Conservation (phyloP, 2,888 invertebrate species). For the Drosophila silvestris region DNA sequence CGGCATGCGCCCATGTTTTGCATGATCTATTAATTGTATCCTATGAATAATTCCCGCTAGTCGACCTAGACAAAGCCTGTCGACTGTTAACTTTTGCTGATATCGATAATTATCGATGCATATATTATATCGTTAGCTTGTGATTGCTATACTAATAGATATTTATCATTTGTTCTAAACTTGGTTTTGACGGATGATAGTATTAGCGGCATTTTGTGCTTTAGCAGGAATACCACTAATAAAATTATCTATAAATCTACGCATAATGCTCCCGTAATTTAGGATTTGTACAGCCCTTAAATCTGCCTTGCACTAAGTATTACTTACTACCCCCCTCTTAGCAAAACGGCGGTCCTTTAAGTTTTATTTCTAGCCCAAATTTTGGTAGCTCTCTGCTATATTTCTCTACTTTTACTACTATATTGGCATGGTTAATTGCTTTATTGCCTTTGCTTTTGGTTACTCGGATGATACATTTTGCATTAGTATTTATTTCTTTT, state of each 20-base stretch:
- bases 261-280: conserved; percentile 12
- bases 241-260: conserved; percentile 14
- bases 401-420: conserved; percentile 25
- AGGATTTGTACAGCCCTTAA: conserved; percentile 30
- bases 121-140: neutral
- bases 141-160: neutral
- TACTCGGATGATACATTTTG: conserved; percentile 61
- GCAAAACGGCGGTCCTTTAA: conserved; percentile 13
- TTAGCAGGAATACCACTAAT: conserved; percentile 9
- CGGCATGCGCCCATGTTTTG: conserved; percentile 60
- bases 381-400: conserved; percentile 35
- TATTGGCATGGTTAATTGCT: conserved; percentile 61
- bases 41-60: conserved; percentile 7
- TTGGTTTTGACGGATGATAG: neutral
- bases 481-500: conserved; percentile 43
- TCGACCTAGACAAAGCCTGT: conserved; percentile 5
- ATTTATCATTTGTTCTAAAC: neutral
- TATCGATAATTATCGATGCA: conserved; percentile 1
- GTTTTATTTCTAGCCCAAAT: conserved; percentile 21
- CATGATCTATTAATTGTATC: conserved; percentile 47
- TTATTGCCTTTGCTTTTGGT: conserved; percentile 66
- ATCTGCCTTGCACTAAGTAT: conserved; percentile 30
- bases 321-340: neutral
- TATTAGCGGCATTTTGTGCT: neutral
- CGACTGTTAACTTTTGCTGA: conserved; percentile 12